Percentiles rank a stretch among this genome's conserved stretches.
phyloP scores from a whole-genome alignment of 2,888 invertebrate genomes.

The Sclerodermus sp. region DNA sequence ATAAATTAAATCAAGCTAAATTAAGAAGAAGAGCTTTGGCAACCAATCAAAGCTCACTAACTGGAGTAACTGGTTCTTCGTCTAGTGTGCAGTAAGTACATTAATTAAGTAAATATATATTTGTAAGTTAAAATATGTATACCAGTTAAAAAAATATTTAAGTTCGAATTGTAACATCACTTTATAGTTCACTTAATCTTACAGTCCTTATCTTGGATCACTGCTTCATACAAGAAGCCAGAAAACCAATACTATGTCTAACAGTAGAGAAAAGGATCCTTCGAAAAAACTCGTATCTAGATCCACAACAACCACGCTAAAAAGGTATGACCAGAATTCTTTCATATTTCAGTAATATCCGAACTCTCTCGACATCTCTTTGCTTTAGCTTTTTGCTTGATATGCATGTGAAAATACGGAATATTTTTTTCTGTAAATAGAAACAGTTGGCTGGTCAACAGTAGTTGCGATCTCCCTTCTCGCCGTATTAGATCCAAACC shows the following conservation, averaged over 20 bases:
- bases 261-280: conserved; percentile 46
- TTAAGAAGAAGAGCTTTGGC: conserved; percentile 43
- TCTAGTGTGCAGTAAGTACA: conserved; percentile 47
- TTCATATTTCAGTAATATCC: neutral
- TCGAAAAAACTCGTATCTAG: conserved; percentile 47
- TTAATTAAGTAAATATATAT: too few species aligned
- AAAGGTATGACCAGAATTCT: conserved; percentile 40
- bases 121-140: too few species aligned
- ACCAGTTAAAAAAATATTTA: too few species aligned
- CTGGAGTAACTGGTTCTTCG: conserved; percentile 37
- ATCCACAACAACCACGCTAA: conserved; percentile 45
- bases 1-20: conserved; percentile 61
- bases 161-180: too few species aligned
- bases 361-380: neutral
- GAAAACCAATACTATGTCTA: conserved; percentile 39
- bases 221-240: conserved; percentile 48
- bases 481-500: conserved; percentile 47
- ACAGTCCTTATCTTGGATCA: conserved; percentile 50
- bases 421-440: conserved; percentile 29
- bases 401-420: conserved; percentile 1
- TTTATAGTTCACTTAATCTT: conserved; percentile 21
- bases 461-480: conserved; percentile 42
- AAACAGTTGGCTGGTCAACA: conserved; percentile 45
- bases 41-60: conserved; percentile 33
- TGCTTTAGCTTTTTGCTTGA: too few species aligned